Percentiles rank a stretch among this genome's conserved stretches.
phyloP scores from a whole-genome alignment of 2,797 vertebrate species.

The Spinus pinus region DNA sequence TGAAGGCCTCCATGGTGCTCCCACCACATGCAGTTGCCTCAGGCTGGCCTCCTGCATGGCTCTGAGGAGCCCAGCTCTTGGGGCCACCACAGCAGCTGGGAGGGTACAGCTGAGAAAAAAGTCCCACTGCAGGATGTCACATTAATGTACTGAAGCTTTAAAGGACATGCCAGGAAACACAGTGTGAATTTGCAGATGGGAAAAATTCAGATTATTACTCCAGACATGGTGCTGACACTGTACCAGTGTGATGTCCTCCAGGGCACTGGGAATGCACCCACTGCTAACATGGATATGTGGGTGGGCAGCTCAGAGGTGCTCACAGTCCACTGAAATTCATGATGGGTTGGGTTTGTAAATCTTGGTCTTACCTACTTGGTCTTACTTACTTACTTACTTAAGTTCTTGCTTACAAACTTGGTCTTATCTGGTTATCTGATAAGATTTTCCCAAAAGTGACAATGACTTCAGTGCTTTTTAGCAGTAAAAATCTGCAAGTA shows the following conservation, averaged over 20 bases:
- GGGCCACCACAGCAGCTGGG: accelerated
- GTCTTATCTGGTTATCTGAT: background rate
- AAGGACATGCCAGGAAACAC: background rate
- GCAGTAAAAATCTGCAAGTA: background rate
- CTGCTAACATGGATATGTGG: background rate
- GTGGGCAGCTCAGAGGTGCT: background rate
- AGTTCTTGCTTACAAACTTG: no score
- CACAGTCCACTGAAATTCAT: accelerated
- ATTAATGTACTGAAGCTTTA: background rate
- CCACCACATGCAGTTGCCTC: accelerated
- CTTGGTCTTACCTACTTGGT: background rate
- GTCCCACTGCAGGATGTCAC: background rate
- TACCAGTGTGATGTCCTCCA: background rate
- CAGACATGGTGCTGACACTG: background rate
- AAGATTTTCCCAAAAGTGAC: background rate
- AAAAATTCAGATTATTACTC: background rate
- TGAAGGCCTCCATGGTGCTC: background rate
- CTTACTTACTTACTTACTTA: no score
- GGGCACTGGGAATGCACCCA: background rate
- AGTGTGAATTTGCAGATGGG: background rate
- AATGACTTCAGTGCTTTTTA: background rate
- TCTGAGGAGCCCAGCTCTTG: background rate
- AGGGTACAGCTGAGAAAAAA: background rate
- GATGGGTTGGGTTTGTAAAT: background rate
- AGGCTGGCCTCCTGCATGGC: background rate